Evolutionary conservation across 2,888 invertebrate genomes (phyloP), one percentile per base, ranked within the genome.

Genomic region (Neuroscelio doddi): DNA sequence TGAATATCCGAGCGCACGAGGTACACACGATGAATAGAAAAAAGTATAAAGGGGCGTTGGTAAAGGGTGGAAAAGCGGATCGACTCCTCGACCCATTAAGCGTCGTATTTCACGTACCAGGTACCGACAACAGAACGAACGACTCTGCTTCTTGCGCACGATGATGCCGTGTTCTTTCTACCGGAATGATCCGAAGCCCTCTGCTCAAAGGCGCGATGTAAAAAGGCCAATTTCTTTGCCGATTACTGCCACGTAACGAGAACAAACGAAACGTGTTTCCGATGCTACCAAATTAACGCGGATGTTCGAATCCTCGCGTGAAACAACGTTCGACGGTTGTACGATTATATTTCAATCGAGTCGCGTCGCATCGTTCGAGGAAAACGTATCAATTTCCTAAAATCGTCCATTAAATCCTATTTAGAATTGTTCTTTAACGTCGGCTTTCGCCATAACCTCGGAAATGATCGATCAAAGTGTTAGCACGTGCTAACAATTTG

Each of bases 1-100:
- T n/a, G 51, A 65, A 65, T 65, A 59, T 44, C 14, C 52, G 49
- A 65, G 44, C 12, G 34, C 34, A 34, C 21, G 1, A 21, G 47
- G 10, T 14, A 32, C 29, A 34, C 53, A 53, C 51, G 17, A 39
- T 45, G 49, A 46, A 39, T 36, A 56, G 53, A 44, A 63, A 47
- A 45, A 46, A 61, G 50, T 32, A 27, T 32, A 58, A 50, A 55
- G 59, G 30, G 32, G 41, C 30, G 47, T 21, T 53, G 52, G 53
- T 29, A 36, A 59, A 56, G 44, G 63, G 26, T 50, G 34, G 61
- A 52, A 70, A 72, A 72, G 69, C 68, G 68, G 61, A 75, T 71
- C 70, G 70, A 67, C 67, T 68, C 65, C 66, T 64, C 66, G 64
- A 64, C 72, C 75, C 74, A 77, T 77, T 76, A 73, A 74, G 75